Evolutionary conservation across 2,888 invertebrate species (phyloP).

Genomic region (Apotomis capreana): DNA sequence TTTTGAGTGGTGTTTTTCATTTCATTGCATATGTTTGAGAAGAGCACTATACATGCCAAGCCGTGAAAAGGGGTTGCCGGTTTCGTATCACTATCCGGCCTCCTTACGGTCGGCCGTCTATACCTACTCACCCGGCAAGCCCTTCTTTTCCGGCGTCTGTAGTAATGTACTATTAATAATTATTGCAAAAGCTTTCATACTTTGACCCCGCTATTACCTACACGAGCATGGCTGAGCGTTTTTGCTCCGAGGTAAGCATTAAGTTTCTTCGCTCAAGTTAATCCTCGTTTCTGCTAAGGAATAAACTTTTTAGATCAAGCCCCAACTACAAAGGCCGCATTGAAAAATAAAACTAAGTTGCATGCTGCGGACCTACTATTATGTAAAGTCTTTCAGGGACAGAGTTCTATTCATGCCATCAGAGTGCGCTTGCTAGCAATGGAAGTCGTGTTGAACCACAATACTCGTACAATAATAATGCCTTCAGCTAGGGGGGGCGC

Average conservation of each 20-base stretch:
- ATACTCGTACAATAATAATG: constrained; percentile 52
- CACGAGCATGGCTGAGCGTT: background rate
- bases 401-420: constrained; percentile 33
- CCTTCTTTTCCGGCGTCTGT: too few species aligned
- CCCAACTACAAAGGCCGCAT: constrained; percentile 28
- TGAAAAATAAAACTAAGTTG: constrained; percentile 31
- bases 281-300: constrained; percentile 16
- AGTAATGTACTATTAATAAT: background rate
- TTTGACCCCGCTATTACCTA: background rate
- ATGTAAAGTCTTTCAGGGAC: constrained; percentile 36
- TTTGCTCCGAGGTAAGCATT: constrained; percentile 12
- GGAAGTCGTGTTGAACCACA: constrained; percentile 58
- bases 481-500: background rate
- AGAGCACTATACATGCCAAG: too few species aligned
- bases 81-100: too few species aligned
- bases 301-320: constrained; percentile 32
- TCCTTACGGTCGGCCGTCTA: too few species aligned
- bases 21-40: too few species aligned
- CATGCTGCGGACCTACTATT: constrained; percentile 32
- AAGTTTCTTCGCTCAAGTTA: constrained; percentile 1
- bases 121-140: too few species aligned
- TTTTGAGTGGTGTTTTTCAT: too few species aligned
- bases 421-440: constrained; percentile 43
- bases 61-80: too few species aligned
- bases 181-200: constrained; percentile 9